A percentile compares a stretch with the other conserved stretches of the same genome.
These are phyloP conservation scores for Cyanoramphus novaezelandiae DNA, from an alignment of 2,113 vertebrate genomes.

Conservation along the genomic window DNA sequence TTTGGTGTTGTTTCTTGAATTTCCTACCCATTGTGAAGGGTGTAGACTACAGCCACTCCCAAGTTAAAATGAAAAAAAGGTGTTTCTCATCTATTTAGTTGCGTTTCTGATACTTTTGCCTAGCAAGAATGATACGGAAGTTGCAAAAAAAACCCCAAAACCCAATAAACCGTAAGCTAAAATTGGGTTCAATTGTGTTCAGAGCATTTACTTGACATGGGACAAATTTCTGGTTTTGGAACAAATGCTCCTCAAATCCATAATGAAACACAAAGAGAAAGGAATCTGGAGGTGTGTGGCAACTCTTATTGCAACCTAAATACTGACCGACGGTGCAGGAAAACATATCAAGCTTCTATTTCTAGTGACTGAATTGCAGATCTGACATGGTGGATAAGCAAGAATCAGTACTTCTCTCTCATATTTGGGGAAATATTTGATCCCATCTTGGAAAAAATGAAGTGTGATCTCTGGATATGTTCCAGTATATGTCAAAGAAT, in stretches of 20 bases:
- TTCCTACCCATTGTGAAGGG: neutral
- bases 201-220: neutral
- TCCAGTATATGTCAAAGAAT: slow-evolving; percentile 51
- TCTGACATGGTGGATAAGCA: slow-evolving; percentile 45
- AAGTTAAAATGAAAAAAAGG: neutral
- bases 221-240: slow-evolving; percentile 16
- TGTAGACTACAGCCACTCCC: neutral
- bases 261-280: neutral
- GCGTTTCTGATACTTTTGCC: neutral
- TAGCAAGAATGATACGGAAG: neutral
- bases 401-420: slow-evolving; percentile 7
- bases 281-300: neutral
- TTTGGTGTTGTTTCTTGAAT: slow-evolving; percentile 2
- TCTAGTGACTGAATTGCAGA: slow-evolving; percentile 49
- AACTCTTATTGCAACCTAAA: neutral
- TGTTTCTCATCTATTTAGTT: neutral
- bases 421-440: slow-evolving; percentile 36
- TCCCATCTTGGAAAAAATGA: slow-evolving; percentile 62
- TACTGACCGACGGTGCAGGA: neutral
- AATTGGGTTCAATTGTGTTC: neutral
- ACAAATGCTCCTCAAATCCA: neutral
- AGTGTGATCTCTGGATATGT: slow-evolving; percentile 64
- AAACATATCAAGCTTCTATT: slow-evolving; percentile 23
- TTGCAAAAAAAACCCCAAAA: neutral
- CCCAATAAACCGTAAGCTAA: neutral